phyloP scores from a whole-genome alignment of 2,888 invertebrate genomes.

The Melieria omissa region DNA sequence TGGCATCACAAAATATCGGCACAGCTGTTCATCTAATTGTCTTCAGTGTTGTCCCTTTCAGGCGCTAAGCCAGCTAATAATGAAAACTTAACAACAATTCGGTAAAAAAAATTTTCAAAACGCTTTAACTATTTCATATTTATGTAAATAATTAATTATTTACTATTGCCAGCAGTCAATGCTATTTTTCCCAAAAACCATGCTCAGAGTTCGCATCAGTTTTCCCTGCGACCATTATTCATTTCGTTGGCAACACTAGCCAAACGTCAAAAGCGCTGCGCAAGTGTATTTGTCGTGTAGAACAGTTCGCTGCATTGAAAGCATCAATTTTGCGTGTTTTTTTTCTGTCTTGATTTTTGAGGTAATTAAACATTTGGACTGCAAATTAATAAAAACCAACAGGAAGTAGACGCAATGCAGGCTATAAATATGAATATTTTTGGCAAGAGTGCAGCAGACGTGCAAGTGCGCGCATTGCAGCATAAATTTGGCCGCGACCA shows the following conservation, averaged over 20 bases:
- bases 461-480: conserved; percentile 38
- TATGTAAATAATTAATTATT: too few species aligned
- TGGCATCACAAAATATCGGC: too few species aligned
- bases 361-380: conserved; percentile 53
- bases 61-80: too few species aligned
- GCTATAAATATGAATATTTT: conserved; percentile 56
- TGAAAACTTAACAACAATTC: too few species aligned
- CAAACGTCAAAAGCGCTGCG: neutral
- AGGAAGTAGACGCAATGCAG: conserved; percentile 36
- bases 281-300: conserved; percentile 13
- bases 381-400: conserved; percentile 44
- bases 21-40: too few species aligned
- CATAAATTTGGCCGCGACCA: conserved; percentile 34
- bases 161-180: too few species aligned
- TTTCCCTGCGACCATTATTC: too few species aligned
- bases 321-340: conserved; percentile 18
- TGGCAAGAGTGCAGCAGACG: conserved; percentile 47
- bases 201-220: too few species aligned
- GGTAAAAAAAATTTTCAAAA: too few species aligned
- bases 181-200: too few species aligned
- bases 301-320: neutral
- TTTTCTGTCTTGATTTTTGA: conserved; percentile 41
- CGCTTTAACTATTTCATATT: too few species aligned
- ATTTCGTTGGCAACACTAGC: neutral
- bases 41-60: too few species aligned